Evolutionary conservation across 2,113 vertebrate genomes (phyloP).

Genomic region (Grallaria varia): DNA sequence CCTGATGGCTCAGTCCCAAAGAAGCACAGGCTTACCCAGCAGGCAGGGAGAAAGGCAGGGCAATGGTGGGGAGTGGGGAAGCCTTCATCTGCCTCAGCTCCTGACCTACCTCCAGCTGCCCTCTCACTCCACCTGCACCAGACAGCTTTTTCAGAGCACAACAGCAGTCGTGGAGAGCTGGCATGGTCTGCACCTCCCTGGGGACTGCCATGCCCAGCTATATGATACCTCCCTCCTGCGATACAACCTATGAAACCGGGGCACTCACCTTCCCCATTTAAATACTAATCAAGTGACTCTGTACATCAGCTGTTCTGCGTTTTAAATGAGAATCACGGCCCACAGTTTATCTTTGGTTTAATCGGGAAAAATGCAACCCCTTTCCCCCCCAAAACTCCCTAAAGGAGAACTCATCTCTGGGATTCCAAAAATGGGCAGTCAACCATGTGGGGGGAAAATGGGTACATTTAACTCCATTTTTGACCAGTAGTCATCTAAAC

Average conservation of each 20-base stretch:
- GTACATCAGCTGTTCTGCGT: background rate
- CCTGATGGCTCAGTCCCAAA: background rate
- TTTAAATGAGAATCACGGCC: background rate
- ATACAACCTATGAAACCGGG: background rate
- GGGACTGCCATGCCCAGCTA: background rate
- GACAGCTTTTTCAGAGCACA: background rate
- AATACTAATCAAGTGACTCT: background rate
- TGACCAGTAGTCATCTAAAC: background rate
- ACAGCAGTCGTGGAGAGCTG: background rate
- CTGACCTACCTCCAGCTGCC: background rate
- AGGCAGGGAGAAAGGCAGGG: background rate
- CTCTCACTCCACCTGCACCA: background rate
- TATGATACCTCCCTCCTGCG: accelerated
- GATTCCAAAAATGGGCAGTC: background rate
- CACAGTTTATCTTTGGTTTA: background rate
- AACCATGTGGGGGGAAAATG: background rate
- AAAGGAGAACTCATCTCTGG: background rate
- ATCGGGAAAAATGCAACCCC: background rate
- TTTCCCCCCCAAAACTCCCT: background rate
- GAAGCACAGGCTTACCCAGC: background rate
- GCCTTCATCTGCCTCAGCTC: background rate
- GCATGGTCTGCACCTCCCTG: background rate
- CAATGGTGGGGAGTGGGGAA: background rate
- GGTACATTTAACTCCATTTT: background rate
- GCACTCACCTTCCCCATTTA: background rate